Conservation (phyloP, 2,113 vertebrate species). For the Andinoacara biseriatus region DNA sequence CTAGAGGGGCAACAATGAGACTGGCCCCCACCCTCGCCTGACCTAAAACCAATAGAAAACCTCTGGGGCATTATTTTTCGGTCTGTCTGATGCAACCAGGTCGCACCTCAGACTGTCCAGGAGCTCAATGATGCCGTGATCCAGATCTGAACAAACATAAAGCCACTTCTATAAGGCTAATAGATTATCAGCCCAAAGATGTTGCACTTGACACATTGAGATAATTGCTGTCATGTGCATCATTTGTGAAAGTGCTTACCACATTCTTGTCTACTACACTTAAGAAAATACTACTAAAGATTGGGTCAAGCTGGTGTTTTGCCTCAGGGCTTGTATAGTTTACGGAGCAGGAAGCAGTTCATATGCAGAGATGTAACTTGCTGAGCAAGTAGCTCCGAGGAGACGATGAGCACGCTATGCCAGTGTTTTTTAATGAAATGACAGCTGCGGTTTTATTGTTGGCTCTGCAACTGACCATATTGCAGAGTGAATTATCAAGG, state of each 20-base stretch:
- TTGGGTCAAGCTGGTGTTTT: conserved; percentile 14
- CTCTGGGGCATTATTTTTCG: too few relatives aligned
- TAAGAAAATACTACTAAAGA: conserved; percentile 10
- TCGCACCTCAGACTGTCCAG: too few relatives aligned
- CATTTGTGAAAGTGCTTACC: neutral
- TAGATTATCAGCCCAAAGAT: neutral
- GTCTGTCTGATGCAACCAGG: too few relatives aligned
- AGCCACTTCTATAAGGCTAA: neutral
- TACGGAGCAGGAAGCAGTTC: conserved; percentile 14
- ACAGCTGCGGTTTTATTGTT: conserved; percentile 45
- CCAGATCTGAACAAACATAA: too few relatives aligned
- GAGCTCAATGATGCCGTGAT: too few relatives aligned
- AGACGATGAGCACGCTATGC: conserved; percentile 32
- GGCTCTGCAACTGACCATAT: conserved; percentile 3
- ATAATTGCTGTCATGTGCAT: conserved; percentile 7
- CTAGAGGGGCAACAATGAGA: too few relatives aligned
- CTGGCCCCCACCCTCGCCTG: too few relatives aligned
- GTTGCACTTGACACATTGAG: neutral
- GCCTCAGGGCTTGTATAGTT: conserved; percentile 32
- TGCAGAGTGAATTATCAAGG: conserved; percentile 6
- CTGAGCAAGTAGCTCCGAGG: conserved; percentile 52
- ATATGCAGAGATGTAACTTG: conserved; percentile 44
- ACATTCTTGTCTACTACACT: neutral
- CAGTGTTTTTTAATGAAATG: conserved; percentile 50
- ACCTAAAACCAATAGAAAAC: too few relatives aligned